Evolutionary conservation across 2,797 vertebrate species (phyloP).

Genomic region (Parambassis ranga): DNA sequence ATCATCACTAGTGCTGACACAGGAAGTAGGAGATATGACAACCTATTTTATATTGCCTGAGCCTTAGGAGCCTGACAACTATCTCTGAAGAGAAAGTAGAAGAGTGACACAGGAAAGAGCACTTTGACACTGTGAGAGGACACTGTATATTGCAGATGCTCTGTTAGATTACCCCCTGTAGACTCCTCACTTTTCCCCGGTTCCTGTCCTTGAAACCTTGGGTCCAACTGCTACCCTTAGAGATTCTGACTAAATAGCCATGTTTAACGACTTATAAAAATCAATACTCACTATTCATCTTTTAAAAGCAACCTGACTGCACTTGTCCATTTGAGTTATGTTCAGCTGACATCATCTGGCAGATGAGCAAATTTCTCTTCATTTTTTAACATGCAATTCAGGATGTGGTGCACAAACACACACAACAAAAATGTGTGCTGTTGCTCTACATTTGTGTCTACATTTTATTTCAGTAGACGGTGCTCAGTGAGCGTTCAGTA

Average conservation of each 20-base stretch:
- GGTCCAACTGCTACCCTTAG: conserved; percentile 46
- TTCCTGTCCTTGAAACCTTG: conserved; percentile 69
- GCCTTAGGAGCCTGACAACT: conserved; percentile 59
- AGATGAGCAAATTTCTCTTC: conserved; percentile 30
- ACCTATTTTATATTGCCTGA: conserved; percentile 74
- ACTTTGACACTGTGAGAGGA: conserved; percentile 63
- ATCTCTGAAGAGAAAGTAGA: conserved; percentile 44
- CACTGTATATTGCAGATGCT: conserved; percentile 51
- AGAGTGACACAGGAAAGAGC: conserved; percentile 41
- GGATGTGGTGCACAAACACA: neutral
- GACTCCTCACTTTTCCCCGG: conserved; percentile 40
- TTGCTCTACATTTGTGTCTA: neutral
- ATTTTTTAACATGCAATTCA: conserved; percentile 3
- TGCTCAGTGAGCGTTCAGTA: neutral
- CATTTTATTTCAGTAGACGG: neutral
- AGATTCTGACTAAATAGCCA: conserved; percentile 61
- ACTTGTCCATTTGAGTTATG: conserved; percentile 69
- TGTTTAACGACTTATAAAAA: conserved; percentile 71
- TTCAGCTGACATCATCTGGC: conserved; percentile 46
- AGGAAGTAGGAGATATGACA: conserved; percentile 78
- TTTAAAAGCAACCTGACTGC: conserved; percentile 69
- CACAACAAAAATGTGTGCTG: neutral
- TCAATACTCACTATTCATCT: conserved; percentile 73
- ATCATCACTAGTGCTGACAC: conserved; percentile 71
- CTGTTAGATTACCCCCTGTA: conserved; percentile 53